A percentile compares a stretch with the other conserved stretches of the same genome.
These are phyloP conservation scores for Phenganax subtilis DNA, from an alignment of 92 coral and sea anemone genomes.

Conservation along the genomic window DNA sequence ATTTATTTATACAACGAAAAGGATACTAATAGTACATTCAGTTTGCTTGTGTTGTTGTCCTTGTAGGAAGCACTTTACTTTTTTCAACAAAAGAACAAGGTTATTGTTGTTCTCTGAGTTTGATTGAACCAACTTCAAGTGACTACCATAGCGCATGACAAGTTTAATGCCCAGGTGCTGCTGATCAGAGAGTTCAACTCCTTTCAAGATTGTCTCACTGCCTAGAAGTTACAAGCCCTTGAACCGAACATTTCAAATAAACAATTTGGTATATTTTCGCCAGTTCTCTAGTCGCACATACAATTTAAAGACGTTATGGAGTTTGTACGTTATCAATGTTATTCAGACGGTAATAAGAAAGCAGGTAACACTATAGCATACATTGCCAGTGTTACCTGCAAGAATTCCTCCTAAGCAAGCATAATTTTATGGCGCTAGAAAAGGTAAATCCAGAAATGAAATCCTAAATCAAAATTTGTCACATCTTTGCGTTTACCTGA, in stretches of 20 bases:
- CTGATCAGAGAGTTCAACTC: slow-evolving; percentile 71
- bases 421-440: too few relatives aligned
- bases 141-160: slow-evolving; percentile 83
- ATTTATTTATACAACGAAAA: slow-evolving; percentile 13
- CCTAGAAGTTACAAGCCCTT: slow-evolving; percentile 45
- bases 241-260: neutral
- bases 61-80: slow-evolving; percentile 86
- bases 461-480: too few relatives aligned
- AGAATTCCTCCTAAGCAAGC: too few relatives aligned
- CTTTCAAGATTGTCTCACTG: slow-evolving; percentile 88
- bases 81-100: slow-evolving; percentile 73
- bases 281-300: too few relatives aligned
- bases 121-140: slow-evolving; percentile 76
- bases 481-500: slow-evolving; percentile 59
- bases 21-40: slow-evolving; percentile 86
- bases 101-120: slow-evolving; percentile 75
- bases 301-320: too few relatives aligned
- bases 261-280: neutral
- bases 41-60: slow-evolving; percentile 75
- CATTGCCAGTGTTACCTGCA: too few relatives aligned
- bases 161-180: slow-evolving; percentile 86
- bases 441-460: too few relatives aligned
- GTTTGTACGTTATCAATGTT: too few relatives aligned
- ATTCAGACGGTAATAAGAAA: too few relatives aligned
- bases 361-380: too few relatives aligned